Evolutionary conservation across 2,113 vertebrate species (phyloP), one percentile per base, ranked within the genome.

Genomic region (Collichthys lucidus): DNA sequence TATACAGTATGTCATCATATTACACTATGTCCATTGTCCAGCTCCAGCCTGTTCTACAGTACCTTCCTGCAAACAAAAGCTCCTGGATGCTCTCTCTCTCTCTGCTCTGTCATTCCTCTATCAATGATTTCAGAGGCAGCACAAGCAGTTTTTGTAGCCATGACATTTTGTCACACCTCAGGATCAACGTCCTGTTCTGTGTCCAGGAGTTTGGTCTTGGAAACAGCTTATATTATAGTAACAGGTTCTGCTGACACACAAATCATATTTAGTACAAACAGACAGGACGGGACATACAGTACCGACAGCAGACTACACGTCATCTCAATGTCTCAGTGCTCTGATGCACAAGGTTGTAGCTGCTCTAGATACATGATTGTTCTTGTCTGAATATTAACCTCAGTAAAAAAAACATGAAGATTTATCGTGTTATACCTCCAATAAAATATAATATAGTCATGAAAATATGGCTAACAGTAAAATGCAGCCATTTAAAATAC

Each of bases 121-220:
- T 55, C 61, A 26, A 4, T 15, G 24, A 67, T 46, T 63, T 49
- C 35, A 40, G 63, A 46, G 20, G 49, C 56, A 44, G 22, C 53
- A 61, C 16, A 40, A 22, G 35, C 44, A 42, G 24, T 60, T 60
- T 56, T 40, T 60, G 9, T 44, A 62, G 66, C 53, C 47, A 2
- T 60, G 65, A 74, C 63, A 66, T 64, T 70, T 75, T 66, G 62
- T 35, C 44, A 76, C 52, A 49, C 29, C 57, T 55, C 60, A n/a
- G 19, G 73, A 67, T 59, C 60, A 52, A 50, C 44, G 2, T 52
- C 66, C 11, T 24, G 60, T 66, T 75, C 31, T 71, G 16, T 52
- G 46, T 52, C 26, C n/a, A 20, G 57, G n/a, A 11, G 26, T 62
- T 56, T 29, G 29, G 70, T 80, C 52, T 56, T 15, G 29, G 55